A percentile compares a stretch with the other conserved stretches of the same genome.
Evolutionary conservation across 2,113 vertebrate species (phyloP).

Genomic region (Craseonycteris thonglongyai): DNA sequence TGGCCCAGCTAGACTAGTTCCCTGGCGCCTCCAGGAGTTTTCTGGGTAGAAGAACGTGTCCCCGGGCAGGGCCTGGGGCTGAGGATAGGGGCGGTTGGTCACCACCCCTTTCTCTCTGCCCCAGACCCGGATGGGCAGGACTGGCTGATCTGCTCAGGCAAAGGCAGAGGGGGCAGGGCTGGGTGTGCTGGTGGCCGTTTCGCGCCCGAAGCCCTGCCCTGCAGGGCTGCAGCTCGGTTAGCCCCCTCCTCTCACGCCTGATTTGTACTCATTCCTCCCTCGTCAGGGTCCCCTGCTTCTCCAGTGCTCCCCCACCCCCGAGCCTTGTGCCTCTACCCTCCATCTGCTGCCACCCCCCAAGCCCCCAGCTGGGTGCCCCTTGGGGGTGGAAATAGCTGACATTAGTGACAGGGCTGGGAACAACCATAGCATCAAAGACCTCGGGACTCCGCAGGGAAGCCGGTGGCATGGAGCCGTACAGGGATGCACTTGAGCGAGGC

Average conservation of each 20-base stretch:
- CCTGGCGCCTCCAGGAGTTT: not conserved
- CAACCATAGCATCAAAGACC: not conserved
- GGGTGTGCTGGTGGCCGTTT: not conserved
- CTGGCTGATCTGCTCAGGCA: no score
- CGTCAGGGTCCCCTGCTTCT: not conserved
- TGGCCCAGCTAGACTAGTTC: not conserved
- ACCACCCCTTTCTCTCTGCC: not conserved
- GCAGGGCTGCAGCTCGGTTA: not conserved
- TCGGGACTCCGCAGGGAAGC: no score
- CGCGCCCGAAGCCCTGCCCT: not conserved
- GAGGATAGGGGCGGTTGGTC: not conserved
- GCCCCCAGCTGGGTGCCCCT: not conserved
- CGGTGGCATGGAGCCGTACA: rapidly evolving
- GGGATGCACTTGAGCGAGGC: not conserved
- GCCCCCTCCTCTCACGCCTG: no score
- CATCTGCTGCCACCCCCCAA: rapidly evolving
- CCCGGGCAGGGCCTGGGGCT: not conserved
- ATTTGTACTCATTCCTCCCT: not conserved
- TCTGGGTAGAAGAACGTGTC: not conserved
- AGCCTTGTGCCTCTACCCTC: not conserved
- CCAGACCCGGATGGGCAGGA: not conserved
- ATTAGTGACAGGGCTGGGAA: not conserved
- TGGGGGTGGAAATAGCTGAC: not conserved
- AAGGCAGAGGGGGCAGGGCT: not conserved
- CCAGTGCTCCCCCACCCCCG: not conserved